Evolutionary conservation across 2,888 invertebrate species (phyloP).

Genomic region (Buathra laborator): DNA sequence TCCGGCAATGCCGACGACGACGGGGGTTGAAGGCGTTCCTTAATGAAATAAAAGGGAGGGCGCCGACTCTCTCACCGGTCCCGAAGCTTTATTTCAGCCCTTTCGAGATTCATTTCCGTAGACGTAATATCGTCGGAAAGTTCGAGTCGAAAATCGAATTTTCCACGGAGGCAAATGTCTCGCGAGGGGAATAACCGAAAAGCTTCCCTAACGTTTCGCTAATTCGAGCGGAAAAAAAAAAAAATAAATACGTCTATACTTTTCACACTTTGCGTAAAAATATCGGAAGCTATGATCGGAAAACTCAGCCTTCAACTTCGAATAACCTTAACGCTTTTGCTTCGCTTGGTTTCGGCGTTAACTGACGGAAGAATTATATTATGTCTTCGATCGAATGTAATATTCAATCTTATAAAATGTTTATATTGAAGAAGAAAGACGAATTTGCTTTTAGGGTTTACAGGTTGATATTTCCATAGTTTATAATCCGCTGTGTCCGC

Average conservation of each 20-base stretch:
- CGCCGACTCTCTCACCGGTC: slow-evolving; percentile 5
- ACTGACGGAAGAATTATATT: too few relatives aligned
- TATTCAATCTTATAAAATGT: too few relatives aligned
- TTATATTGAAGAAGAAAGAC: too few relatives aligned
- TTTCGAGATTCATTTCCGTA: slow-evolving; percentile 14
- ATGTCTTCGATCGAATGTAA: too few relatives aligned
- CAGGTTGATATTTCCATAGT: too few relatives aligned
- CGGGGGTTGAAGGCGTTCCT: slow-evolving; percentile 12
- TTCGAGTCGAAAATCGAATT: slow-evolving; percentile 37
- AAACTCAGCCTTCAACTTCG: neutral
- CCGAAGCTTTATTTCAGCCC: neutral
- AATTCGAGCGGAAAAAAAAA: slow-evolving; percentile 27
- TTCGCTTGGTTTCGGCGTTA: too few relatives aligned
- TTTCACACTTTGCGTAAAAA: slow-evolving; percentile 1
- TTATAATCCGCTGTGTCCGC: too few relatives aligned
- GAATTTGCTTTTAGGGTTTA: too few relatives aligned
- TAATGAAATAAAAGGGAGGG: slow-evolving; percentile 42
- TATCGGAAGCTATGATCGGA: slow-evolving; percentile 10
- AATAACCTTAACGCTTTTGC: neutral
- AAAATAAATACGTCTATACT: neutral
- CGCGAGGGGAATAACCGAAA: neutral
- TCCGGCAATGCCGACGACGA: neutral
- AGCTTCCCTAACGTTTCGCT: slow-evolving; percentile 21
- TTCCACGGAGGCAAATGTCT: slow-evolving; percentile 1
- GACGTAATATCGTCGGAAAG: slow-evolving; percentile 44